These are phyloP conservation scores for Xylota sylvarum DNA, from an alignment of 2,888 invertebrate species.

Conservation along the genomic window DNA sequence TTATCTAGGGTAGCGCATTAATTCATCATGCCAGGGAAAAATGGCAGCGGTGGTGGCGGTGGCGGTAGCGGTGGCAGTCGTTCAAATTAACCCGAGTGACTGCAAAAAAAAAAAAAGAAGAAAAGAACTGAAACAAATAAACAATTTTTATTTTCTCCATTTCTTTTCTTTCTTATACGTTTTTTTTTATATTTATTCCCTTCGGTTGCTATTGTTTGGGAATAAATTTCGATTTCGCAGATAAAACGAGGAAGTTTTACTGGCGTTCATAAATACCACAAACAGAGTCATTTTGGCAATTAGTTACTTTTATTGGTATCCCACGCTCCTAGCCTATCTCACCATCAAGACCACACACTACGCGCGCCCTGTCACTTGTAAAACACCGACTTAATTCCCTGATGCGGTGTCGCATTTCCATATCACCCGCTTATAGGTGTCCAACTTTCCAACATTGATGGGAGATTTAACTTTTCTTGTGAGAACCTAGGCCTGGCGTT, in stretches of 20 bases:
- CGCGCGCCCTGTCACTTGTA: slow-evolving; percentile 34
- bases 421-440: slow-evolving; percentile 53
- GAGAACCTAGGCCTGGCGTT: slow-evolving; percentile 49
- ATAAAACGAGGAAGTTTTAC: slow-evolving; percentile 66
- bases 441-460: slow-evolving; percentile 21
- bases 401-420: slow-evolving; percentile 62
- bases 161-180: slow-evolving; percentile 18
- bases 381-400: slow-evolving; percentile 28
- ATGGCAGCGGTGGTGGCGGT: slow-evolving; percentile 1
- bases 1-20: slow-evolving; percentile 75
- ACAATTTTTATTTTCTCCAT: slow-evolving; percentile 58
- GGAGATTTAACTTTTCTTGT: slow-evolving; percentile 59
- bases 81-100: slow-evolving; percentile 72
- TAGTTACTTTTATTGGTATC: slow-evolving; percentile 68
- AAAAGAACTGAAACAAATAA: slow-evolving; percentile 51
- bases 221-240: slow-evolving; percentile 73
- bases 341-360: slow-evolving; percentile 61
- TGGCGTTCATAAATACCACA: slow-evolving; percentile 64
- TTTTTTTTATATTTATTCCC: slow-evolving; percentile 23
- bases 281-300: slow-evolving; percentile 74
- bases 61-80: neutral
- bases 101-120: slow-evolving; percentile 49
- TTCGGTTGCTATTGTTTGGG: slow-evolving; percentile 43
- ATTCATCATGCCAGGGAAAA: slow-evolving; percentile 65
- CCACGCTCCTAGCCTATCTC: slow-evolving; percentile 9